Conservation (phyloP, 2,797 vertebrate genomes). For the Sebastes minor region DNA sequence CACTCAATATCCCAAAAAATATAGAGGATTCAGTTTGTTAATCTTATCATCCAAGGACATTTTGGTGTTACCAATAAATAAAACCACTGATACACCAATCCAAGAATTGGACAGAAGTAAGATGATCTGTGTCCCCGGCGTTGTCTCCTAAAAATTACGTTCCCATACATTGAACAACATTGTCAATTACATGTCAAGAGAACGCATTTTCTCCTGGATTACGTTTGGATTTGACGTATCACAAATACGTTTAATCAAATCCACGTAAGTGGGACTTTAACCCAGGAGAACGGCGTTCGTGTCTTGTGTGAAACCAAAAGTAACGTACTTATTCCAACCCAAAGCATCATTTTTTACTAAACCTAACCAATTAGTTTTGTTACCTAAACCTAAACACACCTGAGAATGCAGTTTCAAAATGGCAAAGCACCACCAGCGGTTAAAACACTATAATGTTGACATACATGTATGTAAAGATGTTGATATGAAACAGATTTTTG, state of each 20-base stretch:
- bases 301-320: fast-evolving
- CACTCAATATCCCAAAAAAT: neutral
- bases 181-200: too few relatives aligned
- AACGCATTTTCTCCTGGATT: too few relatives aligned
- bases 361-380: too few relatives aligned
- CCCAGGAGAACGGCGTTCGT: fast-evolving
- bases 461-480: too few relatives aligned
- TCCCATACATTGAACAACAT: fast-evolving
- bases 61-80: neutral
- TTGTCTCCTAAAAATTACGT: too few relatives aligned
- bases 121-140: neutral
- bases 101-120: neutral
- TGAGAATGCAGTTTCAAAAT: too few relatives aligned
- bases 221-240: too few relatives aligned
- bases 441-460: too few relatives aligned
- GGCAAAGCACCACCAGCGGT: too few relatives aligned
- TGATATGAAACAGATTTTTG: fast-evolving
- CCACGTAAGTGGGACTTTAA: fast-evolving
- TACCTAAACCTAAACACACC: fast-evolving
- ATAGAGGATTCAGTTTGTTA: neutral
- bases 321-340: too few relatives aligned
- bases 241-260: too few relatives aligned
- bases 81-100: neutral
- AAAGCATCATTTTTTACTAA: too few relatives aligned
- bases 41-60: neutral